phyloP scores from a whole-genome alignment of 2,797 vertebrate genomes.

The Galago senegalensis region DNA sequence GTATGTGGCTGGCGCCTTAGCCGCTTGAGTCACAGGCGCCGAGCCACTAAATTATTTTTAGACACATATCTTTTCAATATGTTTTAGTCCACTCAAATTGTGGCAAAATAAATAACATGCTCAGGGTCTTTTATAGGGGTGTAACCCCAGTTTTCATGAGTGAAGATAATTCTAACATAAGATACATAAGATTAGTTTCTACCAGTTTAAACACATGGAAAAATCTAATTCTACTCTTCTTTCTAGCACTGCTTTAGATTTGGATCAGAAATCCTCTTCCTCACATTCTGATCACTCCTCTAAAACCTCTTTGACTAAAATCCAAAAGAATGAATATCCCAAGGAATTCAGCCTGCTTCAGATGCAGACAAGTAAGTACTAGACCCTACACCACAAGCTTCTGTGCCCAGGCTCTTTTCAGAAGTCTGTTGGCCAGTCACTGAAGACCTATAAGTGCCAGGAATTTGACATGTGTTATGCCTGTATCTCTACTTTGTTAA shows the following conservation, averaged over 20 bases:
- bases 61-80: slow-evolving; percentile 9
- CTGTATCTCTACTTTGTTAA: not conserved
- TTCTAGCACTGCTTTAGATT: slow-evolving; percentile 70
- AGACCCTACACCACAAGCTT: rapidly evolving
- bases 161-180: not conserved
- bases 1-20: too few relatives aligned
- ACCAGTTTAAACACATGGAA: not conserved
- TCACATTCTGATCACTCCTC: slow-evolving; percentile 57
- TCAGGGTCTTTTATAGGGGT: not conserved
- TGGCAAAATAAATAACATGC: not conserved
- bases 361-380: slow-evolving; percentile 61
- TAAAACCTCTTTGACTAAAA: slow-evolving; percentile 67
- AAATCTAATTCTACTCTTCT: slow-evolving; percentile 23
- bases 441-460: not conserved
- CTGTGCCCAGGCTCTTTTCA: not conserved
- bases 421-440: not conserved
- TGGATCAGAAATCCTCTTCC: slow-evolving; percentile 53
- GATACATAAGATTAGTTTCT: not conserved
- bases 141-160: not conserved
- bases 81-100: slow-evolving; percentile 9
- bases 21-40: too few relatives aligned
- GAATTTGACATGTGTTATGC: not conserved
- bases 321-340: slow-evolving; percentile 53
- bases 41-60: not conserved
- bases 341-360: slow-evolving; percentile 75